phyloP scores from a whole-genome alignment of 2,888 invertebrate genomes.

The Eulithis testata region DNA sequence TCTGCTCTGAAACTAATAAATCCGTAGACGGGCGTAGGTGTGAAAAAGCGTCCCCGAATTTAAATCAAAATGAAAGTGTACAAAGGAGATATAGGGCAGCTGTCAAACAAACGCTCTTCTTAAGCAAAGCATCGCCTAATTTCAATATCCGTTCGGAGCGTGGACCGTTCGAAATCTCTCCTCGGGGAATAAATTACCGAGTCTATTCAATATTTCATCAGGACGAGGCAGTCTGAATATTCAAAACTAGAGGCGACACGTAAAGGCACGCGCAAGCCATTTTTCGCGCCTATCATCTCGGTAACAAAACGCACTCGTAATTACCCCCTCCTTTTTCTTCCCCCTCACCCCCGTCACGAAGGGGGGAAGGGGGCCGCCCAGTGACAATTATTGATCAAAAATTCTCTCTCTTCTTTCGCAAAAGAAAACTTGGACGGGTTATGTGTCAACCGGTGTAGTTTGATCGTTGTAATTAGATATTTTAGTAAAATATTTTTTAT shows the following conservation, averaged over 20 bases:
- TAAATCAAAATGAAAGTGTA: slow-evolving; percentile 45
- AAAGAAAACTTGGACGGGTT: slow-evolving; percentile 85
- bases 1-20: slow-evolving; percentile 31
- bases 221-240: slow-evolving; percentile 81
- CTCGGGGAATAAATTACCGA: slow-evolving; percentile 82
- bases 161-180: slow-evolving; percentile 80
- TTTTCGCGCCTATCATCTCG: slow-evolving; percentile 85
- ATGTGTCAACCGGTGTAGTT: slow-evolving; percentile 78
- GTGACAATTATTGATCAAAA: slow-evolving; percentile 89
- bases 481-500: slow-evolving; percentile 48
- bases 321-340: slow-evolving; percentile 71
- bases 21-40: slow-evolving; percentile 34
- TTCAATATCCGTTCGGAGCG: slow-evolving; percentile 82
- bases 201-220: slow-evolving; percentile 85
- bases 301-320: slow-evolving; percentile 85
- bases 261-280: slow-evolving; percentile 84
- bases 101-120: slow-evolving; percentile 80
- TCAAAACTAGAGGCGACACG: slow-evolving; percentile 84
- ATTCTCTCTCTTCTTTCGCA: slow-evolving; percentile 87
- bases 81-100: slow-evolving; percentile 60
- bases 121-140: slow-evolving; percentile 82
- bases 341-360: slow-evolving; percentile 52
- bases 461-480: slow-evolving; percentile 81
- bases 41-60: slow-evolving; percentile 38
- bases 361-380: slow-evolving; percentile 77